Evolutionary conservation across 2,113 vertebrate species (phyloP), one percentile per base, ranked within the genome.

Genomic region (Sardina pilchardus): DNA sequence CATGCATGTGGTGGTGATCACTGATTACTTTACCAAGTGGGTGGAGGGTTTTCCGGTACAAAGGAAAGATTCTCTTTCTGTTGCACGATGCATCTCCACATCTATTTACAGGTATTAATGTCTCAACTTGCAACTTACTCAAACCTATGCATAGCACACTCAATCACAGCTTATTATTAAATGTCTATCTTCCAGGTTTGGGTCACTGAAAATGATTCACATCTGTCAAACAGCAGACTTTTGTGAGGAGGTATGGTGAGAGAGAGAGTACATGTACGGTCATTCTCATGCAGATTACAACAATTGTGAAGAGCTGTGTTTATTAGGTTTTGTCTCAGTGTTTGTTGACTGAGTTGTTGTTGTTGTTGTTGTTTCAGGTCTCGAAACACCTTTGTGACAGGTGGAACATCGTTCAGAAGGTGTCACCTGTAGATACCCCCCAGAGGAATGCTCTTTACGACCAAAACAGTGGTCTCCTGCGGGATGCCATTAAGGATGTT

Each of bases 11-110:
- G 93, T 93, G 30, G 87, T 95, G 0, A 90, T 97, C 83, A 95
- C 95, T 0, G 97, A 98, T 92, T 96, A 96, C 89, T 96, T 96
- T 83, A 97, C 94, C 67, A 98, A 98, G 92, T 98, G 97, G 97
- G 94, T 96, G 14, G 97, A 98, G 89, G 97, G 96, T 6, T 93
- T 94, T 89, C 95, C 97, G 3, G 88, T 97, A 82, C 95, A 93
- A 84, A 97, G 94, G 92, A 95, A 93, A 30, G 96, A 98, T 39
- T 90, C 94, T 0, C 83, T 95, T 3, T 95, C 95, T 0, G 94
- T 97, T n/a, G 96, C 97, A 1, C 94, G 95, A 91, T 97, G 95
- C 39, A 93, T 98, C 82, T 94, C 96, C 71, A 91, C 95, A n/a
- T 75, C 96, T 30, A 94, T 96, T 91, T 97, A 96, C 95, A 96